Evolutionary conservation across 2,888 invertebrate species (phyloP).

Genomic region (Dasypogon diadema): DNA sequence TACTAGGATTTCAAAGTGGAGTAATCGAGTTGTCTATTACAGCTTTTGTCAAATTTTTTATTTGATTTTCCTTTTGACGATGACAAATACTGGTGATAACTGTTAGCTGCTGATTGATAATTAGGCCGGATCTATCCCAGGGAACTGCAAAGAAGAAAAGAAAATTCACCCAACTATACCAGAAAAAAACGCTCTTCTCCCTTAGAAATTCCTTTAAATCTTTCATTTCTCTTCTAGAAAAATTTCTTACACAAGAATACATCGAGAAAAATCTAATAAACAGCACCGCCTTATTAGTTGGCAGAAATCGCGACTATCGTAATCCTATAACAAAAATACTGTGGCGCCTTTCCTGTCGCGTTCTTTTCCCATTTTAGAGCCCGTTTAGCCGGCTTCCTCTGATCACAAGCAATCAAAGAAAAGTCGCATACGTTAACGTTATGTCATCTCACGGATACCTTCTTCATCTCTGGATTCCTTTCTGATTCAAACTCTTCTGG

Average conservation of each 20-base stretch:
- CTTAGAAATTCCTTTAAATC: background rate
- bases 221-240: background rate
- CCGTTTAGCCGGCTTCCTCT: slow-evolving; percentile 43
- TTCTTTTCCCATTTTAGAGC: slow-evolving; percentile 36
- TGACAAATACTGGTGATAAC: too few relatives aligned
- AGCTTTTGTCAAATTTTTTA: too few relatives aligned
- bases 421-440: slow-evolving; percentile 48
- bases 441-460: slow-evolving; percentile 45
- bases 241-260: background rate
- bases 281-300: slow-evolving; percentile 40
- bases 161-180: too few relatives aligned
- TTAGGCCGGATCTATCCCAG: too few relatives aligned
- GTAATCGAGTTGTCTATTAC: too few relatives aligned
- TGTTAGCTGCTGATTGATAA: too few relatives aligned
- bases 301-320: slow-evolving; percentile 34
- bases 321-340: slow-evolving; percentile 41
- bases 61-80: too few relatives aligned
- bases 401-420: slow-evolving; percentile 45
- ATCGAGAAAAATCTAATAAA: slow-evolving; percentile 20
- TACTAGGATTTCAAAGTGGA: too few relatives aligned
- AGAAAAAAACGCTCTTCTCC: background rate
- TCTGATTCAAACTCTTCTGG: background rate
- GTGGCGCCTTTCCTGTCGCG: slow-evolving; percentile 49
- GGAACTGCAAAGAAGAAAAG: too few relatives aligned
- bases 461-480: slow-evolving; percentile 29